Evolutionary conservation across 2,797 vertebrate species (phyloP).

Genomic region (Hipposideros larvatus): DNA sequence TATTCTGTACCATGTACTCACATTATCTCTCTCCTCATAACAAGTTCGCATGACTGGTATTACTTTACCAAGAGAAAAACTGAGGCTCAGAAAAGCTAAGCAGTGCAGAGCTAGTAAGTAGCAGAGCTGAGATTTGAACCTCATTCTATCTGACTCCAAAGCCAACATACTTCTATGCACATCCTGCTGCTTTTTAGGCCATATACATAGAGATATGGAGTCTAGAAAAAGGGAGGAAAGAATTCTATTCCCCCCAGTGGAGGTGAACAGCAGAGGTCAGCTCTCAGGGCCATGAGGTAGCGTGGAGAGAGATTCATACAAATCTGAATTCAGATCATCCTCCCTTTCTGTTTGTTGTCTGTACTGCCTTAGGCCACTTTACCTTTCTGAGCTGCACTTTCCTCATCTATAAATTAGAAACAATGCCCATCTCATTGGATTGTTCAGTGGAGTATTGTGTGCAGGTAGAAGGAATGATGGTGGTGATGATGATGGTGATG

Average conservation of each 20-base stretch:
- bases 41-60: too few species aligned
- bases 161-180: not conserved
- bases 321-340: not conserved
- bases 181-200: not conserved
- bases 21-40: not conserved
- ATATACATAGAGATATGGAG: not conserved
- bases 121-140: not conserved
- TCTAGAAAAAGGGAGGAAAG: not conserved
- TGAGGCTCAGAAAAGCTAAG: not conserved
- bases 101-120: not conserved
- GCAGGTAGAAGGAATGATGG: not conserved
- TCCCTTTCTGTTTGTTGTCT: not conserved
- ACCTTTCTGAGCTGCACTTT: not conserved
- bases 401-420: not conserved
- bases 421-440: not conserved
- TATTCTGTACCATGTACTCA: not conserved
- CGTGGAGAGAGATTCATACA: not conserved
- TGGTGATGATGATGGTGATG: too few species aligned
- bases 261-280: not conserved
- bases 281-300: not conserved
- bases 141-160: not conserved
- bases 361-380: not conserved
- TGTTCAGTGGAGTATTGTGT: not conserved
- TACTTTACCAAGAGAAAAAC: not conserved
- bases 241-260: rapidly evolving